Base-by-base conservation (phyloP, 2,797 vertebrate genomes). In the Bucorvus abyssinicus region DNA sequence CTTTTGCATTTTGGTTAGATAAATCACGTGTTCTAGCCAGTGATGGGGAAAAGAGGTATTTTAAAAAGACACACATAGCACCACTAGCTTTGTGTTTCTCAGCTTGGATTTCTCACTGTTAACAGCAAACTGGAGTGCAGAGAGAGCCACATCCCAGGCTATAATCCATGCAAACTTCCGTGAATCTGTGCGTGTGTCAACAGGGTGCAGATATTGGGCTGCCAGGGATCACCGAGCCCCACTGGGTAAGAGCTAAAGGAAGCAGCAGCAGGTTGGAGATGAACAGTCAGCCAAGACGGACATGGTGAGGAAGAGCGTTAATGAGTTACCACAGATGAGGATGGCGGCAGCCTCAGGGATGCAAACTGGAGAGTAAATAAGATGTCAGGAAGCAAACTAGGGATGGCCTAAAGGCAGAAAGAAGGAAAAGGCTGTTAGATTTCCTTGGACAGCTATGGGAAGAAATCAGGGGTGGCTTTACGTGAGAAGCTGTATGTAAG, bases 281-380 rank as follows among this genome's bases (percentile, higher is more conserved):
- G 2, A 19, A 38, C 0, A 0, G 29, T 15, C 1, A 0, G 18
- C 14, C 1, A 4, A 44, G 27, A 6, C 30, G 32, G 45, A 34
- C 24, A 18, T 3, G 0, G 9, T 6, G 0, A 18, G 38, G 34
- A 57, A 52, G 29, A 45, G 42, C 1, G 1, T 79, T 69, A 36
- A 50, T 44, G 56, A 64, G 56, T 55, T 68, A 12, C 18, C 0
- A 3, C 23, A 50, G 40, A 24, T 6, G 17, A 36, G 21, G 29
- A n/a, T 1, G 1, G 14, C 3, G 5, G 30, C 17, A 61, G 30
- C 22, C 68, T 47, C 20, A 0, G 1, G 34, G 32, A 40, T 36
- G 52, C 34, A 40, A 60, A 69, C 8, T 0, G 0, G 29, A 56
- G 52, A 52, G 53, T 61, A 47, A 74, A 30, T 79, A 65, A 53